Evolutionary conservation across 2,888 invertebrate genomes (phyloP).

Genomic region (Lordiphosa fenestrarum): DNA sequence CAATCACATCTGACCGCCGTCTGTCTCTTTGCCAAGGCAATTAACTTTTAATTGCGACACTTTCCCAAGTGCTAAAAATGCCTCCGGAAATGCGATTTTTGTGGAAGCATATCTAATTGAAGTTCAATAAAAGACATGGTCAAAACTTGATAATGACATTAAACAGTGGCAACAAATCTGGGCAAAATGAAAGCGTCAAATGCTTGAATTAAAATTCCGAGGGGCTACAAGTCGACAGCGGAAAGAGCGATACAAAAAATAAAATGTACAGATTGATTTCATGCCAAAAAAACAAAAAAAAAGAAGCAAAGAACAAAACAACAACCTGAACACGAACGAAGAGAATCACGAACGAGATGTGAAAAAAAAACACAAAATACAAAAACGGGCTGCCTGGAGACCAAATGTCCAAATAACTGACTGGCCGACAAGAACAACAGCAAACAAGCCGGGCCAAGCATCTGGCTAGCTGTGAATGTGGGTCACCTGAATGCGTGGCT

Average conservation of each 20-base stretch:
- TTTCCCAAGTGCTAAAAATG: conserved; percentile 45
- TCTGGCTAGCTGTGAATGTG: conserved; percentile 43
- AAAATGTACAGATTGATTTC: conserved; percentile 60
- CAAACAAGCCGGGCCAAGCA: conserved; percentile 37
- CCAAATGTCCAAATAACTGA: conserved; percentile 24
- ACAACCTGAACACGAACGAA: conserved; percentile 13
- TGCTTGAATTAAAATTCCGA: conserved; percentile 64
- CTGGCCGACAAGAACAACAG: conserved; percentile 16
- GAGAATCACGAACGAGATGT: conserved; percentile 6
- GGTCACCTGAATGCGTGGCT: conserved; percentile 69
- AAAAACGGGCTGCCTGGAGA: neutral
- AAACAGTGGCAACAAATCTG: conserved; percentile 26
- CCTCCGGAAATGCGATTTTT: conserved; percentile 24
- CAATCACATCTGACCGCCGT: conserved; percentile 14
- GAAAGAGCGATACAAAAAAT: conserved; percentile 9
- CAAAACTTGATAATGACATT: conserved; percentile 65
- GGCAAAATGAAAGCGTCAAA: conserved; percentile 65
- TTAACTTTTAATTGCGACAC: conserved; percentile 63
- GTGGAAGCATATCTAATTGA: conserved; percentile 53
- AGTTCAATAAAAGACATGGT: conserved; percentile 50
- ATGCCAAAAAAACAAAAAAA: conserved; percentile 36
- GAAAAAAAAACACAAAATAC: neutral
- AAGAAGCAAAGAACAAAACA: conserved; percentile 16
- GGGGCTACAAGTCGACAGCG: conserved; percentile 16
- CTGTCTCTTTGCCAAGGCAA: conserved; percentile 39